phyloP scores from a whole-genome alignment of 2,888 invertebrate genomes.

The Cenopis cana region DNA sequence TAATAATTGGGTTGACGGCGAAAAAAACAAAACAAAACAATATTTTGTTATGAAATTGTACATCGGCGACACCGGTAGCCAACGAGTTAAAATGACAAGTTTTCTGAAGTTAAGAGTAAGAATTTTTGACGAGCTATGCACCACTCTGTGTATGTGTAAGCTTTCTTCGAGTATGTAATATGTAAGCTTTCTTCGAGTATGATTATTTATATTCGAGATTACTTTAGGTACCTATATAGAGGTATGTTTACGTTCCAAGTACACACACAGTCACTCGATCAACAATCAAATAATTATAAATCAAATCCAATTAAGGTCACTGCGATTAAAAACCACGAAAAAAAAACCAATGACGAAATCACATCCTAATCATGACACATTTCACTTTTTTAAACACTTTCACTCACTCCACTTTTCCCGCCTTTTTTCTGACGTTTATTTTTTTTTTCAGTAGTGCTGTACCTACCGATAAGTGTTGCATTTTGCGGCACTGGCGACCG shows the following conservation, averaged over 20 bases:
- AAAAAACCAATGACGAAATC: background rate
- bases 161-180: too few relatives aligned
- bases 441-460: constrained; percentile 53
- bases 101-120: too few relatives aligned
- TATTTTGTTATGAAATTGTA: too few relatives aligned
- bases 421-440: constrained; percentile 45
- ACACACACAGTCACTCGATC: background rate
- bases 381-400: constrained; percentile 48
- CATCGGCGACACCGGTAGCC: too few relatives aligned
- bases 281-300: background rate
- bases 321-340: background rate
- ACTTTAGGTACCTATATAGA: too few relatives aligned
- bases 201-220: too few relatives aligned
- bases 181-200: too few relatives aligned
- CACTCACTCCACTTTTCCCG: constrained; percentile 47
- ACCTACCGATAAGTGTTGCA: constrained; percentile 83
- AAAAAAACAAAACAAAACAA: too few relatives aligned
- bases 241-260: background rate
- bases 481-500: constrained; percentile 72
- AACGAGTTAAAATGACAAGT: background rate
- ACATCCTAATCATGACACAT: constrained; percentile 30
- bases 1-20: too few relatives aligned
- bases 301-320: constrained; percentile 7
- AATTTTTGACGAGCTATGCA: too few relatives aligned
- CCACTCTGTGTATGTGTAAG: too few relatives aligned